Base-by-base conservation (phyloP, 2,113 vertebrate species). In the Ahaetulla prasina region DNA sequence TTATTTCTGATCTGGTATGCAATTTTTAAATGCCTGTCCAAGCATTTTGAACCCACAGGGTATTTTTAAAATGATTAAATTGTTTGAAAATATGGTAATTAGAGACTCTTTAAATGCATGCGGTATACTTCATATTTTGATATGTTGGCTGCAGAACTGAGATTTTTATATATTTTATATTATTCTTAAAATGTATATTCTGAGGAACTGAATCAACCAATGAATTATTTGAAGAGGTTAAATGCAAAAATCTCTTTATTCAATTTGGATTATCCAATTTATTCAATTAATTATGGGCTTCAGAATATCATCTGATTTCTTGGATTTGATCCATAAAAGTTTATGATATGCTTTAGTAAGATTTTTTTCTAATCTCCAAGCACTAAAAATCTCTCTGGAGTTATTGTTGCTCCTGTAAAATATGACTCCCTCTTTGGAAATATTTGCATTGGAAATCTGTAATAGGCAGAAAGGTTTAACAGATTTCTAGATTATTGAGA, bases 31-130 rank as follows among this genome's bases (percentile, higher is more conserved):
- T 30, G 27, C 47, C 60, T 47, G 89, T 22, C 0, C 86, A 27
- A 14, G 53, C 86, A 23, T 92, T 94, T 91, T 93, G 90, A 90
- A 93, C 93, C 3, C 30, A 74, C 54, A 60, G 43, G 43, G 39
- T 85, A 88, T 55, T 90, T 53, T 22, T 22, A 63, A 93, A 92
- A 92, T 63, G 12, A 57, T 30, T 60, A 60, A 47, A 55, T 47
- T 49, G n/a, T 20, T 18, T 50, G 89, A 50, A 90, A 52, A 27
- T 35, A n/a, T n/a, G n/a, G n/a, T n/a, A 23, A 89, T 55, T 55
- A 60, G 23, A 57, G 54, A 14, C 5, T 11, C 22, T 57, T 57
- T 50, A 23, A 88, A 39, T 43, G 25, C 7, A 43, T 30, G 12
- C 11, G 3, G 12, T 5, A 27, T 89, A 35, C 27, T 6, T 88